These are phyloP conservation scores for Palythoa grandis DNA, from an alignment of 92 coral and sea anemone species.

Conservation along the genomic window DNA sequence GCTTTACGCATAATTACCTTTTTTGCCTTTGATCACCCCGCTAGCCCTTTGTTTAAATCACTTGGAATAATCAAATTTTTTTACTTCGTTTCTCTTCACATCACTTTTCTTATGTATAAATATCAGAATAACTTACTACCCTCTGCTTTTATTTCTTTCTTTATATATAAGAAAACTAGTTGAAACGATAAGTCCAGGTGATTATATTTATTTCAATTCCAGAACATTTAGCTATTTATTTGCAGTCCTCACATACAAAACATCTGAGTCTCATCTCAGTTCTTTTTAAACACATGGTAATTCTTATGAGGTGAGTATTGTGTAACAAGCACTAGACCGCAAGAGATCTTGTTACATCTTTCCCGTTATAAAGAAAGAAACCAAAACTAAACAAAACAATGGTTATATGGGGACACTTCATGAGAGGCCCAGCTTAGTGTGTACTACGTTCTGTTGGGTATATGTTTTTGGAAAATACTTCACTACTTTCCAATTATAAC, in stretches of 20 bases:
- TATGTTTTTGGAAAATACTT: not conserved
- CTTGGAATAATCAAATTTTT: too few relatives aligned
- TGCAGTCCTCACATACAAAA: not conserved
- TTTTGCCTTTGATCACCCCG: too few relatives aligned
- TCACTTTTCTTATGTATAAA: too few relatives aligned
- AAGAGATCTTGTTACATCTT: not conserved
- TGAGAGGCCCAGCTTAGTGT: not conserved
- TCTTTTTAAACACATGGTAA: not conserved
- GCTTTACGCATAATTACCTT: too few relatives aligned
- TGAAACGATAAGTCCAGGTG: too few relatives aligned
- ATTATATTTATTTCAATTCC: too few relatives aligned
- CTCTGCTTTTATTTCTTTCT: too few relatives aligned
- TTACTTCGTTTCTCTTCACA: too few relatives aligned
- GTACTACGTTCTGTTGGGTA: not conserved
- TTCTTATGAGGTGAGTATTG: not conserved
- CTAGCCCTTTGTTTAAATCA: too few relatives aligned
- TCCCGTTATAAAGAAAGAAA: not conserved
- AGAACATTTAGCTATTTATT: not conserved
- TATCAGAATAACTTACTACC: too few relatives aligned
- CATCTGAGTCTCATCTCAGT: not conserved
- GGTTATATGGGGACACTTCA: not conserved
- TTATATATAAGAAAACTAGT: too few relatives aligned
- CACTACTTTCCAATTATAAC: not conserved
- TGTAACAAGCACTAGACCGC: not conserved
- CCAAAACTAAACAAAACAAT: not conserved